phyloP scores from a whole-genome alignment of 2,888 invertebrate genomes.

The Eremobia ochroleuca region DNA sequence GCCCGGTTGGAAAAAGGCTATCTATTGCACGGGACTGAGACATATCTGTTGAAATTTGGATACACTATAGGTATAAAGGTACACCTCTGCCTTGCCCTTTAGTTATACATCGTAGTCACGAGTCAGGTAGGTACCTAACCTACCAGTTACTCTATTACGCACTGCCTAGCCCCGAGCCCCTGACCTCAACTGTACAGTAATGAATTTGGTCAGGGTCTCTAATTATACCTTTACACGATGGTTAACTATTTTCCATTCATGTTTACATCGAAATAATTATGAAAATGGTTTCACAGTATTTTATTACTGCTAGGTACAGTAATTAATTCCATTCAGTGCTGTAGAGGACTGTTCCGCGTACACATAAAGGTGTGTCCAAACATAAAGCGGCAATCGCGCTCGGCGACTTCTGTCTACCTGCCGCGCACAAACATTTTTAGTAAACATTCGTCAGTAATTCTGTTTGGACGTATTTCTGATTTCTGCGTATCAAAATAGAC shows the following conservation, averaged over 20 bases:
- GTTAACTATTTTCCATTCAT: conserved; percentile 2
- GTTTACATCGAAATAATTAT: not conserved
- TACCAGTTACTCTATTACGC: conserved; percentile 10
- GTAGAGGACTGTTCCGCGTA: not conserved
- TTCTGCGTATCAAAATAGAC: not conserved
- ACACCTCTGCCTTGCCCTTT: not conserved
- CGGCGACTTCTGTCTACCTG: too few species aligned
- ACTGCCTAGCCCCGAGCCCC: conserved; percentile 17
- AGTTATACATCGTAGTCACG: not conserved
- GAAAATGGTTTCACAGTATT: conserved; percentile 7
- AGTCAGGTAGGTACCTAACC: not conserved
- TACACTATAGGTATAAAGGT: not conserved
- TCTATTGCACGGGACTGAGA: too few species aligned
- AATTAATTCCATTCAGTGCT: not conserved
- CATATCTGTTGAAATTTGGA: too few species aligned
- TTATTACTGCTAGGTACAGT: not conserved
- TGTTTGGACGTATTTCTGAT: not conserved
- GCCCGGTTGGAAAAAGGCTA: too few species aligned
- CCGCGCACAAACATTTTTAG: not conserved
- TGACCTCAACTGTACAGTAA: conserved; percentile 15
- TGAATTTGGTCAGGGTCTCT: conserved; percentile 39
- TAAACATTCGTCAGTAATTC: not conserved
- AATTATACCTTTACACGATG: conserved; percentile 5
- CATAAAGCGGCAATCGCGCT: too few species aligned
- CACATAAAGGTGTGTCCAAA: too few species aligned